Percentiles rank a stretch among this genome's conserved stretches.
These are phyloP conservation scores for Hypocryptadius cinnamomeus DNA, from an alignment of 2,113 vertebrate species.

Conservation along the genomic window DNA sequence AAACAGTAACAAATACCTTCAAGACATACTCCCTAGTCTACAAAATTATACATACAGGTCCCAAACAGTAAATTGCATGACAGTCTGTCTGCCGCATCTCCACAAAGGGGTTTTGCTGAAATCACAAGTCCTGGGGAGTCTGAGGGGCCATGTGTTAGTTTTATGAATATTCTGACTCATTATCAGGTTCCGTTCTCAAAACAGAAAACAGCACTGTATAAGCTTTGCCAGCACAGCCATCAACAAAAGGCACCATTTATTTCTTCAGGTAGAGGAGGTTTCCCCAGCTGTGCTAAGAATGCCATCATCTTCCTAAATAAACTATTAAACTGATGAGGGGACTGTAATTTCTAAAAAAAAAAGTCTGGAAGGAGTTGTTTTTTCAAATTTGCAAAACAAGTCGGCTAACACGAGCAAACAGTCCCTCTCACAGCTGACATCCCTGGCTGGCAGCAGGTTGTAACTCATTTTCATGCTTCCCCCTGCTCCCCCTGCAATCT, in stretches of 20 bases:
- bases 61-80: background rate
- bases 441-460: background rate
- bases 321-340: background rate
- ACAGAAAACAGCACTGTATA: background rate
- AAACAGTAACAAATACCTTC: background rate
- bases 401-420: background rate
- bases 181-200: background rate
- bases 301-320: background rate
- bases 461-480: slow-evolving; percentile 13
- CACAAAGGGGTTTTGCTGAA: slow-evolving; percentile 1
- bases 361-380: background rate
- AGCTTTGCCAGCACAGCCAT: background rate
- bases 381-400: slow-evolving; percentile 16
- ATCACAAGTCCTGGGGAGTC: background rate
- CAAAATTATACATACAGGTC: background rate
- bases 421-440: background rate
- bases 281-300: background rate
- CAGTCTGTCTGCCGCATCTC: background rate
- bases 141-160: slow-evolving; percentile 1
- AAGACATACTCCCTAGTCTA: background rate
- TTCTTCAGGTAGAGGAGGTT: slow-evolving; percentile 4
- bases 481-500: background rate
- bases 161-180: slow-evolving; percentile 29
- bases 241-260: background rate
- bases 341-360: background rate